A percentile compares a stretch with the other conserved stretches of the same genome.
These are phyloP conservation scores for Erythrolamprus reginae DNA, from an alignment of 2,113 vertebrate species.

Conservation along the genomic window DNA sequence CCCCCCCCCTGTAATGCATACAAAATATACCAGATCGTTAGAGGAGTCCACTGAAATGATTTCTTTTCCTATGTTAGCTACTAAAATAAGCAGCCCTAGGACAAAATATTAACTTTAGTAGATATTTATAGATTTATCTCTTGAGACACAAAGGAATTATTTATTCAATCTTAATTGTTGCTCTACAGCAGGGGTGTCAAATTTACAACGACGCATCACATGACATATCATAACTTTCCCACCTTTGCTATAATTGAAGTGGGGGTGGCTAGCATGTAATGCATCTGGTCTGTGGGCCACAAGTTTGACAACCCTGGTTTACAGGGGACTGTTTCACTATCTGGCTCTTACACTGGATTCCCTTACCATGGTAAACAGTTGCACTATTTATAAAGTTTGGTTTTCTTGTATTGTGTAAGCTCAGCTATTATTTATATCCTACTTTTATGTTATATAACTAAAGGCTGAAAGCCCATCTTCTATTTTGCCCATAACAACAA, in stretches of 20 bases:
- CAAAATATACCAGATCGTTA: not conserved
- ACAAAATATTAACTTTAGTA: not conserved
- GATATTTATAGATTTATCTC: not conserved
- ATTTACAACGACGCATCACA: too few species aligned
- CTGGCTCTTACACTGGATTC: not conserved
- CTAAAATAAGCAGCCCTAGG: not conserved
- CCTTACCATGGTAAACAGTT: not conserved
- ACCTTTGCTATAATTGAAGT: too few species aligned
- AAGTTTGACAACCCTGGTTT: not conserved
- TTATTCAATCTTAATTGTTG: not conserved
- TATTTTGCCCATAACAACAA: not conserved
- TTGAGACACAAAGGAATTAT: not conserved
- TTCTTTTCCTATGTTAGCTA: not conserved
- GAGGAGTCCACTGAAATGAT: not conserved
- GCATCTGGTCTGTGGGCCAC: too few species aligned
- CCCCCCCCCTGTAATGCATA: too few species aligned
- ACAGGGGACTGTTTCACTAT: not conserved
- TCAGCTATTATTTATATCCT: not conserved
- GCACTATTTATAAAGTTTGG: not conserved
- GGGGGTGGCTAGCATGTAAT: too few species aligned
- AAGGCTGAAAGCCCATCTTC: not conserved
- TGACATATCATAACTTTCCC: too few species aligned
- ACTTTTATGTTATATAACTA: not conserved
- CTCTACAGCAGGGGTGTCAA: not conserved
- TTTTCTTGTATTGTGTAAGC: not conserved